Conservation (phyloP, 2,888 invertebrate genomes). For the Gymnoscelis rufifasciata region DNA sequence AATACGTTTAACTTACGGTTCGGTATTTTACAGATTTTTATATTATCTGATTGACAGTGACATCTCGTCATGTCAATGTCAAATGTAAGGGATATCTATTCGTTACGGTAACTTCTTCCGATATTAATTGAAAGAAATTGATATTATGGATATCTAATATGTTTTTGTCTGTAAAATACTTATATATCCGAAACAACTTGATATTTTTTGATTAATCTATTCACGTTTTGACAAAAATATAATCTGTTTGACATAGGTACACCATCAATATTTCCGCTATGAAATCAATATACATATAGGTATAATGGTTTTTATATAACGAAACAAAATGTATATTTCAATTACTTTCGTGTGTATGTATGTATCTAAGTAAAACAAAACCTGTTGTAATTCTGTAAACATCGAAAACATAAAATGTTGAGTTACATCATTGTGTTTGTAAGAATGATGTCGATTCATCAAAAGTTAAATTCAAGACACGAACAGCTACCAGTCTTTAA, state of each 20-base stretch:
- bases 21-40: slow-evolving; percentile 5
- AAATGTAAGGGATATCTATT: not conserved
- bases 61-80: slow-evolving; percentile 8
- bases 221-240: too few species aligned
- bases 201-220: too few species aligned
- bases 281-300: too few species aligned
- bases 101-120: too few species aligned
- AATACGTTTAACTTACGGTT: slow-evolving; percentile 11
- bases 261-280: too few species aligned
- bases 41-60: not conserved
- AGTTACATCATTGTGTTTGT: slow-evolving; percentile 22
- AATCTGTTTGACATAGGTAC: too few species aligned
- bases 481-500: slow-evolving; percentile 27
- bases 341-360: not conserved
- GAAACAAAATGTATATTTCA: too few species aligned
- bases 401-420: slow-evolving; percentile 3
- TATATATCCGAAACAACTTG: too few species aligned
- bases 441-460: slow-evolving; percentile 20
- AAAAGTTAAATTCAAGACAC: slow-evolving; percentile 29
- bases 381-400: slow-evolving; percentile 5
- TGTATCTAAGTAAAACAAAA: not conserved
- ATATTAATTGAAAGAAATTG: too few species aligned
- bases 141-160: too few species aligned
- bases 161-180: too few species aligned
- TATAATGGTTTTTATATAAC: too few species aligned